These are phyloP conservation scores for Epinephelus moara DNA, from an alignment of 2,113 vertebrate species.

Conservation along the genomic window DNA sequence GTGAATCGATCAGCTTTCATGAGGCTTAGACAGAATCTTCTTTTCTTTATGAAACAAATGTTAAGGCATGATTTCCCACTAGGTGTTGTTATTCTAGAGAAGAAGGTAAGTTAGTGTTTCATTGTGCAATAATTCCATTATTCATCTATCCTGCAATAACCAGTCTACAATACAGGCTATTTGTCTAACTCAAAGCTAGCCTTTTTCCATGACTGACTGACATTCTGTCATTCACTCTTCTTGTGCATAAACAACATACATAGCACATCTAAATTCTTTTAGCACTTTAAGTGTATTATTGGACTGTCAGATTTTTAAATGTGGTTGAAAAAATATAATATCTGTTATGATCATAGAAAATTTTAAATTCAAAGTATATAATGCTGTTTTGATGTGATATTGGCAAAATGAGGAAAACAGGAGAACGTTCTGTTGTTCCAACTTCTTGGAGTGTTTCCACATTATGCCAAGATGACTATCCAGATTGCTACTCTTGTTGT, in stretches of 20 bases:
- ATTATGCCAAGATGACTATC: neutral
- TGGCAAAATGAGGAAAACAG: no score
- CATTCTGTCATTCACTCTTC: neutral
- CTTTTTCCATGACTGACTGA: neutral
- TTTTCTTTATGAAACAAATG: slow-evolving; percentile 37
- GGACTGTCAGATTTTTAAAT: no score
- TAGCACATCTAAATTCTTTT: no score
- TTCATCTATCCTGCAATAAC: neutral
- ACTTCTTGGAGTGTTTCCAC: neutral
- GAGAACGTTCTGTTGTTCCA: neutral
- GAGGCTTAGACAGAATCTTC: neutral
- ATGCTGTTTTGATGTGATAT: no score
- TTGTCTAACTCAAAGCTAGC: neutral
- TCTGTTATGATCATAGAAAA: no score
- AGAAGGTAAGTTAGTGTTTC: neutral
- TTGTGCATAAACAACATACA: neutral
- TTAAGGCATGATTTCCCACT: slow-evolving; percentile 38
- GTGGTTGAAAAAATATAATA: no score
- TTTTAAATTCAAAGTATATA: neutral
- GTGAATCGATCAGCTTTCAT: slow-evolving; percentile 17
- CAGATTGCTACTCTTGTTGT: neutral
- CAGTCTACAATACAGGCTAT: neutral
- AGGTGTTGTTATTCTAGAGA: slow-evolving; percentile 37
- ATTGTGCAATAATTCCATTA: neutral
- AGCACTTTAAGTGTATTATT: no score